phyloP scores from a whole-genome alignment of 2,888 invertebrate species.

The Hypomecis atomaria region DNA sequence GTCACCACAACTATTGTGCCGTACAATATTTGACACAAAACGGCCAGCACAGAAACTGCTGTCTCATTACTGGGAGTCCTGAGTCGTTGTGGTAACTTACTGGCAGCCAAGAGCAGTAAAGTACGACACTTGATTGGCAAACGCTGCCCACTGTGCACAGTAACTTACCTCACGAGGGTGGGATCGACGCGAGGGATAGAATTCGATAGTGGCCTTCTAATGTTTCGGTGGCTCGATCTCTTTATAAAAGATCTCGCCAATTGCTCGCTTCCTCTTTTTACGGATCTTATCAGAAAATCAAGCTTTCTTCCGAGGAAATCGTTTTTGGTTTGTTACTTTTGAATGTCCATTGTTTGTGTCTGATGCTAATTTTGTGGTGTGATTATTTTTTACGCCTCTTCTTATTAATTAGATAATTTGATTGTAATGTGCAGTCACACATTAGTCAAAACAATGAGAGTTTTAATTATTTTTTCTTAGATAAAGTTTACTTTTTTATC shows the following conservation, averaged over 20 bases:
- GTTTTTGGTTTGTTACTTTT: conserved; percentile 9
- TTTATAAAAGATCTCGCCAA: conserved; percentile 27
- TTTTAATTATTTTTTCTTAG: conserved; percentile 1
- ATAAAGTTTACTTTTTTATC: conserved; percentile 1
- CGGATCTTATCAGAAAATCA: conserved; percentile 14
- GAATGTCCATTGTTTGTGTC: background rate
- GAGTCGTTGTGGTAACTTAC: conserved; percentile 77
- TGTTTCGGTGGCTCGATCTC: conserved; percentile 27
- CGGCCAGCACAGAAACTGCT: conserved; percentile 55
- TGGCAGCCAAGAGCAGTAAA: conserved; percentile 70
- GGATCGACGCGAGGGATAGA: conserved; percentile 32
- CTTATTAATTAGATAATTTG: background rate
- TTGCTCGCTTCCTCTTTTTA: conserved; percentile 11
- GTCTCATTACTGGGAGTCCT: conserved; percentile 77
- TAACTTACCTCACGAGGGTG: conserved; percentile 40
- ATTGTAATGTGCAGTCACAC: conserved; percentile 3
- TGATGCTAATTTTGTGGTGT: conserved; percentile 4
- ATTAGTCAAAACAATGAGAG: conserved; percentile 8
- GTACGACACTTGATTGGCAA: conserved; percentile 75
- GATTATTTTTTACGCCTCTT: conserved; percentile 3
- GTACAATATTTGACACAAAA: conserved; percentile 69
- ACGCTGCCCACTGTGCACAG: conserved; percentile 45
- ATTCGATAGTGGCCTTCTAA: conserved; percentile 32
- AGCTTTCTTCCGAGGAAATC: conserved; percentile 15
- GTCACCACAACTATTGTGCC: conserved; percentile 53